Conservation (phyloP, 2,888 invertebrate species). For the Drosophila dives region DNA sequence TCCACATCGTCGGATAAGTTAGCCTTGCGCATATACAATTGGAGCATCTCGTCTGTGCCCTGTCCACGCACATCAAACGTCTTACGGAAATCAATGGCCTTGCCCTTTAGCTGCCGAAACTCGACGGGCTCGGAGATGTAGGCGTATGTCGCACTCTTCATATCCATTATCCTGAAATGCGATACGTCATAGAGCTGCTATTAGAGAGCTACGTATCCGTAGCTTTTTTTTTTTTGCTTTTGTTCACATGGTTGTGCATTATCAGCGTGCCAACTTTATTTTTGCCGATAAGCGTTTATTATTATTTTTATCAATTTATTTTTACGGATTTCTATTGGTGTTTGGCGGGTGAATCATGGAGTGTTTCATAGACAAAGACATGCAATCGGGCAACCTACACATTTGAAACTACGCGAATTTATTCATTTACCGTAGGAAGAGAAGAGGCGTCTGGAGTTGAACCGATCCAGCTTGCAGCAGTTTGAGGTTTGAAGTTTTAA, state of each 20-base stretch:
- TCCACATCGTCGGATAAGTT: constrained; percentile 75
- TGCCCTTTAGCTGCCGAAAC: constrained; percentile 76
- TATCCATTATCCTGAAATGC: constrained; percentile 67
- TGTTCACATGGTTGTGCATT: constrained; percentile 45
- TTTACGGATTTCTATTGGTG: constrained; percentile 43
- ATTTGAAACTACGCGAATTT: background rate
- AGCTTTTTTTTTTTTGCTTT: background rate
- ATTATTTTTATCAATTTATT: constrained; percentile 46
- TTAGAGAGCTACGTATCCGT: constrained; percentile 35
- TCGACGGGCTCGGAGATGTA: constrained; percentile 78
- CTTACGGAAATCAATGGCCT: constrained; percentile 76
- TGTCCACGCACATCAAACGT: constrained; percentile 81
- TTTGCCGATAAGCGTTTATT: constrained; percentile 47
- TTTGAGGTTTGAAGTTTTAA: background rate
- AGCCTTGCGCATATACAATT: constrained; percentile 77
- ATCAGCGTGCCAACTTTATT: constrained; percentile 57
- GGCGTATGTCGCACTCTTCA: constrained; percentile 58
- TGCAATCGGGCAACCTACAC: background rate
- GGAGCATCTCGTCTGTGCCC: constrained; percentile 78
- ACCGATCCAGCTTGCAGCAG: background rate
- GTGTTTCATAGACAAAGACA: constrained; percentile 15
- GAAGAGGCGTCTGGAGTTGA: background rate
- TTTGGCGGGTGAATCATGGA: constrained; percentile 47
- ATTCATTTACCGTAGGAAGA: constrained; percentile 36
- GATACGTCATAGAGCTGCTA: constrained; percentile 37